These are phyloP conservation scores for Dasyurus viverrinus DNA, from an alignment of 2,113 vertebrate species.

Conservation along the genomic window DNA sequence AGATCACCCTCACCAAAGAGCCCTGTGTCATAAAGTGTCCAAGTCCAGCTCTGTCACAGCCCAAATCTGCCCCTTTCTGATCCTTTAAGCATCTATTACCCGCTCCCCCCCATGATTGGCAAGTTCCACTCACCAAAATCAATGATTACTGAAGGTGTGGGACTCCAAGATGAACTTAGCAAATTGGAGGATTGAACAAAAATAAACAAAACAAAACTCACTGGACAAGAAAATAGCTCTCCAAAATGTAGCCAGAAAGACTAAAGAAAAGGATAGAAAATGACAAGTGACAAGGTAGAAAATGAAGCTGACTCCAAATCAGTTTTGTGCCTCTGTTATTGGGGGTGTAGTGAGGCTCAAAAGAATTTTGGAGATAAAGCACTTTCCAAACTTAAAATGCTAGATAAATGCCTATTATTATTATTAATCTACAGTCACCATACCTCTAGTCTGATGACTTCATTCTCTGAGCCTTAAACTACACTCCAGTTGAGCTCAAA, in stretches of 20 bases:
- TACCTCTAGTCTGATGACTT: background rate
- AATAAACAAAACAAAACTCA: constrained; percentile 6
- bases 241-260: background rate
- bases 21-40: background rate
- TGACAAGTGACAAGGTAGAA: background rate
- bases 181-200: background rate
- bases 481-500: background rate
- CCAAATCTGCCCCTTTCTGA: background rate
- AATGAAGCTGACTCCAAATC: background rate
- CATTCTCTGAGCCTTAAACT: background rate
- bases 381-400: background rate
- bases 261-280: background rate
- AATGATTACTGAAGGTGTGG: background rate
- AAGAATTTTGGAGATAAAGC: background rate
- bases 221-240: background rate
- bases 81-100: background rate
- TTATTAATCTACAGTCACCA: background rate
- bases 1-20: background rate
- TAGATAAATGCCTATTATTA: background rate
- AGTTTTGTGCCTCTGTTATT: background rate
- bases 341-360: background rate
- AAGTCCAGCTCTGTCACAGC: background rate
- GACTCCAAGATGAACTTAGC: background rate
- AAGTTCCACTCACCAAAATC: background rate
- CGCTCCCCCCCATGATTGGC: fast-evolving